Percentiles rank a stretch among this genome's conserved stretches.
phyloP scores from a whole-genome alignment of 2,113 vertebrate species.

The Uria aalge region DNA sequence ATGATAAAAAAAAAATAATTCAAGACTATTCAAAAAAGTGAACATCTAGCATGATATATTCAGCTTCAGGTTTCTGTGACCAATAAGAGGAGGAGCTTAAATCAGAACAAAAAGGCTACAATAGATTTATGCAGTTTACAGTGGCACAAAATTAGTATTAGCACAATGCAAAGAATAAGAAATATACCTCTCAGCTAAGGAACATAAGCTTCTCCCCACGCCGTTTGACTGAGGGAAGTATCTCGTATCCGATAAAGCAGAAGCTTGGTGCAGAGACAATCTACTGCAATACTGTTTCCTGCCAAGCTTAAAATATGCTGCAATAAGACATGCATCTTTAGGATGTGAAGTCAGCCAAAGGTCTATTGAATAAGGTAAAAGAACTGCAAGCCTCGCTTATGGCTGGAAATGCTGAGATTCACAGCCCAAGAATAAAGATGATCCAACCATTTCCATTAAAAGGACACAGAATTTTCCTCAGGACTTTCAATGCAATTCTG shows the following conservation, averaged over 20 bases:
- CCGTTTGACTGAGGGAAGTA: not conserved
- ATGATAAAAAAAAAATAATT: not conserved
- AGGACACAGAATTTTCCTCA: constrained; percentile 5
- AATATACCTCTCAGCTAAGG: not conserved
- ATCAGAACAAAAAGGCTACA: not conserved
- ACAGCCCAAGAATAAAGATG: constrained; percentile 11
- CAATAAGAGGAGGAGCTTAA: not conserved
- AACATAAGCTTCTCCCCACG: not conserved
- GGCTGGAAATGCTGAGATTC: not conserved
- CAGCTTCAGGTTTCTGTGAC: not conserved
- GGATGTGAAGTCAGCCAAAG: constrained; percentile 44
- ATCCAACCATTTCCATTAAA: not conserved
- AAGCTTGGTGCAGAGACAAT: constrained; percentile 20
- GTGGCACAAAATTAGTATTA: not conserved
- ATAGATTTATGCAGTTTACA: not conserved
- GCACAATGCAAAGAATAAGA: not conserved
- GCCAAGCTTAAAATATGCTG: constrained; percentile 51
- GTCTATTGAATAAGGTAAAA: constrained; percentile 33
- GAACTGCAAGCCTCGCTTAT: constrained; percentile 21
- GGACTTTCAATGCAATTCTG: not conserved
- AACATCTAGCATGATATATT: not conserved
- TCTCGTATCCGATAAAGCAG: not conserved
- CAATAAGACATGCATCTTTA: constrained; percentile 38
- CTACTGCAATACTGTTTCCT: constrained; percentile 47
- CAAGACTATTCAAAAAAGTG: not conserved